phyloP scores from a whole-genome alignment of 2,113 vertebrate genomes.

The Actenoides lindsayi region DNA sequence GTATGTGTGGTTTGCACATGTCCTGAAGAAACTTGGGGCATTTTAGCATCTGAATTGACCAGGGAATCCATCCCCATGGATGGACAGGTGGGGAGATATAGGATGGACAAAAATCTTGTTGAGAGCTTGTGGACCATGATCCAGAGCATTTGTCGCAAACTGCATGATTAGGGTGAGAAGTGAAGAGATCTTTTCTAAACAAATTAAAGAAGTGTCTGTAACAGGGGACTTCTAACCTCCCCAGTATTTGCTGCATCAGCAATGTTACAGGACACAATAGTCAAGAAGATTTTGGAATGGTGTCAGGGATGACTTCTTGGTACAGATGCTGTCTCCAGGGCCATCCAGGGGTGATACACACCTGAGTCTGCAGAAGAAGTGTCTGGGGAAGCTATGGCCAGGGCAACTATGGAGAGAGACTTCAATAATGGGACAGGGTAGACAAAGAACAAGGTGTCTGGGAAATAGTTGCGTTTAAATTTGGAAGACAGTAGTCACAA shows the following conservation, averaged over 20 bases:
- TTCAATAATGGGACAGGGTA: not conserved
- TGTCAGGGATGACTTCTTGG: not conserved
- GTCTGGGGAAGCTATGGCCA: not conserved
- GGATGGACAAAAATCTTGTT: not conserved
- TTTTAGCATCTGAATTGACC: not conserved
- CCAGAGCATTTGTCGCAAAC: not conserved
- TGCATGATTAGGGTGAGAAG: not conserved
- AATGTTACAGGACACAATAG: not conserved
- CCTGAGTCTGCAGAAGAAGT: not conserved
- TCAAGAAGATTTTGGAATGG: not conserved
- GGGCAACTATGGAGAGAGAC: not conserved
- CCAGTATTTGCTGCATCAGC: not conserved
- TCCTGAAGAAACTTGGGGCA: not conserved
- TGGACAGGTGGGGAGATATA: not conserved
- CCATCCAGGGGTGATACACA: not conserved
- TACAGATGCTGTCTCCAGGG: not conserved
- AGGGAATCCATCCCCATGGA: not conserved
- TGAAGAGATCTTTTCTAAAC: not conserved
- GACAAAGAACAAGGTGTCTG: accelerated
- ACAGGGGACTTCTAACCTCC: not conserved
- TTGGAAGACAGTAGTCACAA: not conserved
- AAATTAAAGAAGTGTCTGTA: not conserved
- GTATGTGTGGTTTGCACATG: not conserved
- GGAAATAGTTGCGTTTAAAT: not conserved
- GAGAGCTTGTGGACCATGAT: not conserved